Evolutionary conservation across 2,888 invertebrate genomes (phyloP).

Genomic region (Scrobipalpa atriplicella): DNA sequence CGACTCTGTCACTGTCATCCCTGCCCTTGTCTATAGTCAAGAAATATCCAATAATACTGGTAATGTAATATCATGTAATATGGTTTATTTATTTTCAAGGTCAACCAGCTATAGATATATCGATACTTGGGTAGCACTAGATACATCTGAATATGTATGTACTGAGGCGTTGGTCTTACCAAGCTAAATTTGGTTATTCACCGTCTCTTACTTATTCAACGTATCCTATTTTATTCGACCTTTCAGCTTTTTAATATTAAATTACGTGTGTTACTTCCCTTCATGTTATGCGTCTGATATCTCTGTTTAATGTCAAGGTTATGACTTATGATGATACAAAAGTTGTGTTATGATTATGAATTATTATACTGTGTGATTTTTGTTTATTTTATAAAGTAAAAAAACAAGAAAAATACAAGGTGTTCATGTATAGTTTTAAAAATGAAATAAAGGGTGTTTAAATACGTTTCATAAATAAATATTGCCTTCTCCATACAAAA

Average conservation of each 20-base stretch:
- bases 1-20: too few relatives aligned
- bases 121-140: background rate
- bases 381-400: too few relatives aligned
- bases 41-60: too few relatives aligned
- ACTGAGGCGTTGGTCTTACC: slow-evolving; percentile 58
- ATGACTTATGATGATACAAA: background rate
- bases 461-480: too few relatives aligned
- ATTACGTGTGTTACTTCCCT: slow-evolving; percentile 10
- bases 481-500: too few relatives aligned
- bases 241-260: slow-evolving; percentile 29
- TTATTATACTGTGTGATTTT: too few relatives aligned
- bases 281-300: background rate
- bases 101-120: background rate
- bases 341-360: too few relatives aligned
- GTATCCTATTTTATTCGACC: slow-evolving; percentile 58
- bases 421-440: too few relatives aligned
- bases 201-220: slow-evolving; percentile 63
- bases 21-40: too few relatives aligned
- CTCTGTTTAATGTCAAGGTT: background rate
- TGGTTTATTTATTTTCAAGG: slow-evolving; percentile 6
- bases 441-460: too few relatives aligned
- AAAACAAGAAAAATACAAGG: too few relatives aligned
- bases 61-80: too few relatives aligned
- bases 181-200: slow-evolving; percentile 72
- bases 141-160: slow-evolving; percentile 71